phyloP scores from a whole-genome alignment of 2,113 vertebrate species.

The Rhodinocichla rosea region DNA sequence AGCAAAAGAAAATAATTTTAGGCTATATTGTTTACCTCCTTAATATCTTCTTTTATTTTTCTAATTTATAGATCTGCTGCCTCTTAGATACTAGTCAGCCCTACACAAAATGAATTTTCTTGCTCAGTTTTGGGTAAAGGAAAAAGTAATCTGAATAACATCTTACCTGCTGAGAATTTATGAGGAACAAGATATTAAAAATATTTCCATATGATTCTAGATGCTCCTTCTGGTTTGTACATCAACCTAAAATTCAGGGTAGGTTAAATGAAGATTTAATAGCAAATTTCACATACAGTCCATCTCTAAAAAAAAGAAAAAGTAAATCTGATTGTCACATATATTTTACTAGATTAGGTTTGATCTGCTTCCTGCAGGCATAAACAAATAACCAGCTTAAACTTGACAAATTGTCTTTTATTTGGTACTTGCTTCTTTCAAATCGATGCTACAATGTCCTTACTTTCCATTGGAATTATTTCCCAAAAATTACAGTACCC shows the following conservation, averaged over 20 bases:
- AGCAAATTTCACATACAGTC: not conserved
- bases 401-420: not conserved
- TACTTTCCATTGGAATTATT: not conserved
- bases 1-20: not conserved
- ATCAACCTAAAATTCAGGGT: not conserved
- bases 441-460: not conserved
- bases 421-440: not conserved
- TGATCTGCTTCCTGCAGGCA: not conserved
- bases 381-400: not conserved
- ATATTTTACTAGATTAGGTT: not conserved
- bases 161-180: not conserved
- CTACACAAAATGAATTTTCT: not conserved
- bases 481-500: not conserved
- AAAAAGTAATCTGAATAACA: not conserved
- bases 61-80: not conserved
- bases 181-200: not conserved
- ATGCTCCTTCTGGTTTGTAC: not conserved
- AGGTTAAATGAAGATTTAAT: not conserved
- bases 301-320: not conserved
- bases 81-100: not conserved
- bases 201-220: not conserved
- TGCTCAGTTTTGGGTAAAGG: not conserved
- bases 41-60: not conserved
- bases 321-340: not conserved
- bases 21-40: not conserved